Evolutionary conservation across 2,113 vertebrate genomes (phyloP), one percentile per base, ranked within the genome.

Genomic region (Entelurus aequoreus): DNA sequence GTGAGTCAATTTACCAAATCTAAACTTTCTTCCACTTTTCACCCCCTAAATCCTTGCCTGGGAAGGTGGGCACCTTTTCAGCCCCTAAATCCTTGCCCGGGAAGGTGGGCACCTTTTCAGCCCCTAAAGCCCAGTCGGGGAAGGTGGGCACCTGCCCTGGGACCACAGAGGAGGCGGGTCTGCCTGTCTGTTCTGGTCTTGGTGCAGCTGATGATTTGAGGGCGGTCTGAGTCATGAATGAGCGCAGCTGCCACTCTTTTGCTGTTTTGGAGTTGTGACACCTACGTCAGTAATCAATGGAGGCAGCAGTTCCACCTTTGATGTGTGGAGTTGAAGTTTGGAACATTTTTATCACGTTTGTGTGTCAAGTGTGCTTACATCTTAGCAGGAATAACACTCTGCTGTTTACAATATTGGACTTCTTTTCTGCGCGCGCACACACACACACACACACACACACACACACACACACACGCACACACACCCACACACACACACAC

Each of bases 261-360:
- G 48, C 75, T 61, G 82, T 89, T 88, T 89, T 40, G 88, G 85
- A 88, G 86, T 87, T 76, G 80, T 87, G 89, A 88, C 86, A 80
- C 84, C 75, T 78, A 72, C 80, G 86, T 88, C 86, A 86, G 87
- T 77, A 88, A 86, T 84, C 84, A 75, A 78, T 88, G 82, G 72
- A 15, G 52, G 67, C 68, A 80, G 88, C 16, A 46, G 10, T 12
- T 69, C 61, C 81, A 80, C 28, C 28, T 86, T 87, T 88, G 88
- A 89, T 85, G 84, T 82, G 57, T 28, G 51, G 63, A 65, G 69
- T 62, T 48, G 13, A 68, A 56, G 8, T 40, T 66, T 65, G 64
- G 72, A 64, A 65, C 72, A 74, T 51, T 72, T 54, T 61, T 60
- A 54, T 69, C 54, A 54, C 75, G 68, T 65, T 68, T 66, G n/a